A percentile compares a stretch with the other conserved stretches of the same genome.
phyloP scores from a whole-genome alignment of 2,888 invertebrate genomes.

The Oligia latruncula region DNA sequence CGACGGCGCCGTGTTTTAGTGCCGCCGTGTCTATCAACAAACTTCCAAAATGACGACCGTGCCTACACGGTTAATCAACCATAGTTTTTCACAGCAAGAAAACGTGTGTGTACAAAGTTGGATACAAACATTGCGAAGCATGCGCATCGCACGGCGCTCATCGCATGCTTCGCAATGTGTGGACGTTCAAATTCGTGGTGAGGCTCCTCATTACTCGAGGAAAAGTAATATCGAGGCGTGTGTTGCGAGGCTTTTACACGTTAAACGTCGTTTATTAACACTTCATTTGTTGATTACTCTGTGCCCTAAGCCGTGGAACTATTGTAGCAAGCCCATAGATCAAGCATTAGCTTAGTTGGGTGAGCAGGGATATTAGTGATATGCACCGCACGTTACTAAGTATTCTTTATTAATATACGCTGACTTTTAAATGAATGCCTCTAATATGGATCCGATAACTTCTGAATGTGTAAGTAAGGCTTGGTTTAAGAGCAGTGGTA shows the following conservation, averaged over 20 bases:
- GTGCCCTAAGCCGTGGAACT: conserved; percentile 26
- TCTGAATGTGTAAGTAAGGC: neutral
- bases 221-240: too few relatives aligned
- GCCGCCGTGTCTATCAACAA: neutral
- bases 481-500: too few relatives aligned
- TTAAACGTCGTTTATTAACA: neutral
- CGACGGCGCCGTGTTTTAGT: neutral
- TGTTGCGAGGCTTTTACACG: neutral
- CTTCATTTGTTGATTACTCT: conserved; percentile 39
- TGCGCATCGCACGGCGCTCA: too few relatives aligned
- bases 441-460: neutral
- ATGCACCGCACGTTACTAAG: conserved; percentile 14
- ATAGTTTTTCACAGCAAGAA: neutral
- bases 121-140: too few relatives aligned
- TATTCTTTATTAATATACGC: conserved; percentile 23
- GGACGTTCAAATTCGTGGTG: too few relatives aligned
- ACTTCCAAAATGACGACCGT: too few relatives aligned
- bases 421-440: conserved; percentile 29
- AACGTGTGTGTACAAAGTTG: neutral
- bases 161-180: too few relatives aligned
- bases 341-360: conserved; percentile 38
- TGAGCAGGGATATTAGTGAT: conserved; percentile 24
- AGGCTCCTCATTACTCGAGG: too few relatives aligned
- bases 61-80: too few relatives aligned
- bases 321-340: conserved; percentile 20